A percentile compares a stretch with the other conserved stretches of the same genome.
phyloP scores from a whole-genome alignment of 2,888 invertebrate genomes.

The Platerodrilus igneus region DNA sequence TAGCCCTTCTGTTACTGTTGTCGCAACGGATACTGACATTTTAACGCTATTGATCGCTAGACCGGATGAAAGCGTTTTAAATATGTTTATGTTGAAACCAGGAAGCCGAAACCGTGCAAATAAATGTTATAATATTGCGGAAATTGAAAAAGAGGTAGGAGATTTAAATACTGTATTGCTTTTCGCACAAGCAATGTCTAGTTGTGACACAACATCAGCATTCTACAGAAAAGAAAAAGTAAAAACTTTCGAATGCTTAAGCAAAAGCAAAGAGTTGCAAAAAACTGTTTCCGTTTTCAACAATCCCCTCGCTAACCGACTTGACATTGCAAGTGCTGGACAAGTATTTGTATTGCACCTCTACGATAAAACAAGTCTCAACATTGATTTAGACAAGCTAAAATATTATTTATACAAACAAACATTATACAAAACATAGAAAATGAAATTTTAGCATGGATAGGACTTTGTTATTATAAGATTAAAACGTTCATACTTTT shows the following conservation, averaged over 20 bases:
- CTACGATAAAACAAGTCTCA: slow-evolving; percentile 4
- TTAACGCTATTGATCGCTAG: slow-evolving; percentile 7
- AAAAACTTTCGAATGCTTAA: slow-evolving; percentile 5
- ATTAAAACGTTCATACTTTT: too few relatives aligned
- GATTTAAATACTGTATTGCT: slow-evolving; percentile 2
- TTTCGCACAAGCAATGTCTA: slow-evolving; percentile 6
- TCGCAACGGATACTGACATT: slow-evolving; percentile 9
- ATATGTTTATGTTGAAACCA: slow-evolving; percentile 5
- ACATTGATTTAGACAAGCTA: slow-evolving; percentile 7
- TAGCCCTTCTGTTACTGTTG: slow-evolving; percentile 8
- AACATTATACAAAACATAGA: too few relatives aligned
- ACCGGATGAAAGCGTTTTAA: slow-evolving; percentile 2
- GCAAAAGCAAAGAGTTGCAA: slow-evolving; percentile 1
- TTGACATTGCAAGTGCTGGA: slow-evolving; percentile 3
- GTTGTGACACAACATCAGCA: slow-evolving; percentile 7
- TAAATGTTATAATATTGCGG: slow-evolving; percentile 6
- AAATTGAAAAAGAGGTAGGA: slow-evolving; percentile 2
- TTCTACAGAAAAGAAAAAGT: slow-evolving; percentile 9
- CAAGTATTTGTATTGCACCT: slow-evolving; percentile 6
- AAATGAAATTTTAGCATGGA: too few relatives aligned
- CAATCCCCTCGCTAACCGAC: slow-evolving; percentile 4
- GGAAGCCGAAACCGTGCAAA: slow-evolving; percentile 4
- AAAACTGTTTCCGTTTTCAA: slow-evolving; percentile 6
- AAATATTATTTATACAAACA: slow-evolving; percentile 10
- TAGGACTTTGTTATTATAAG: too few relatives aligned